A percentile compares a stretch with the other conserved stretches of the same genome.
These are phyloP conservation scores for Centropus unirufus DNA, from an alignment of 2,113 vertebrate species.

Conservation along the genomic window DNA sequence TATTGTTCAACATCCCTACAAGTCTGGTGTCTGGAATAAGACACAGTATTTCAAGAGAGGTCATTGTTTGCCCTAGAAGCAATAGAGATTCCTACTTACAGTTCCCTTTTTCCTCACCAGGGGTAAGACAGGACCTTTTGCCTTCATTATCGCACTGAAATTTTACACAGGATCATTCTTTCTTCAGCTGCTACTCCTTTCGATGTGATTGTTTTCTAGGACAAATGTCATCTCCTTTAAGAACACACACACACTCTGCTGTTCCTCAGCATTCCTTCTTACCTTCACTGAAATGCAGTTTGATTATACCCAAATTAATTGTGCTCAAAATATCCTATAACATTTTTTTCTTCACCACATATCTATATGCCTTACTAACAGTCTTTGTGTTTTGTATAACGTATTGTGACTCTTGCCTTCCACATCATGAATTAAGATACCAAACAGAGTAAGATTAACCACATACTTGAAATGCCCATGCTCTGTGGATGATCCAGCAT, in stretches of 20 bases:
- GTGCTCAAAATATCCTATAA: background rate
- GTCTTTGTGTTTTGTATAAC: background rate
- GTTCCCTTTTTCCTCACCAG: background rate
- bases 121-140: background rate
- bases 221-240: background rate
- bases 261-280: background rate
- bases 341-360: background rate
- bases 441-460: background rate
- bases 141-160: background rate
- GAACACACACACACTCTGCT: background rate
- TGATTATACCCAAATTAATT: background rate
- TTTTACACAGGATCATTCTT: background rate
- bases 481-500: background rate
- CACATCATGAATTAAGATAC: background rate
- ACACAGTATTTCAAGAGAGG: background rate
- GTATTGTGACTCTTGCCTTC: background rate
- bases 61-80: background rate
- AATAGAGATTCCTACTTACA: background rate
- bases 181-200: background rate
- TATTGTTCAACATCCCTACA: background rate
- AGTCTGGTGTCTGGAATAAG: background rate
- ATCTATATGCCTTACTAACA: background rate
- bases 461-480: background rate
- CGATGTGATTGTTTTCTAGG: background rate
- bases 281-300: background rate